Evolutionary conservation across 1,140 invertebrate species (phyloP).

Genomic region (Muscidifurax raptorellus): DNA sequence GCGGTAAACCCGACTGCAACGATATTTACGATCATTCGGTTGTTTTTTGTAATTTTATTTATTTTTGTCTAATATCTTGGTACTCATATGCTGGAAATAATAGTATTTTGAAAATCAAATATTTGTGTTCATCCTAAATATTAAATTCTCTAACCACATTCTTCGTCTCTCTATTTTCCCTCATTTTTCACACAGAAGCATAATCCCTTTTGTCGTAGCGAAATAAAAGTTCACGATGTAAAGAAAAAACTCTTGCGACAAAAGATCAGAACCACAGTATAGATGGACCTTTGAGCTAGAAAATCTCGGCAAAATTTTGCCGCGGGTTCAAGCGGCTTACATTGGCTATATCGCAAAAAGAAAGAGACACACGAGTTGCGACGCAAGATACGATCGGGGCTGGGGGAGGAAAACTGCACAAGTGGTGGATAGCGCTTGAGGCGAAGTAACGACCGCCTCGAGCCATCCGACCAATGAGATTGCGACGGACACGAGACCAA

Average conservation of each 20-base stretch:
- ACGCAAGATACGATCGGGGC: background rate
- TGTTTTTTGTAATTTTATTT: too few species aligned
- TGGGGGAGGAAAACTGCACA: background rate
- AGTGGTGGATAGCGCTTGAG: background rate
- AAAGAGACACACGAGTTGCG: background rate
- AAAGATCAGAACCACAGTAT: too few species aligned
- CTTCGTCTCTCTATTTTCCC: too few species aligned
- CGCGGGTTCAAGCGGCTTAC: background rate
- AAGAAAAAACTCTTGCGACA: too few species aligned
- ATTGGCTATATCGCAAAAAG: background rate
- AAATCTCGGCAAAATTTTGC: background rate
- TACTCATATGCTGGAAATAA: too few species aligned
- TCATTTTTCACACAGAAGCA: background rate
- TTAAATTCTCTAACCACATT: too few species aligned
- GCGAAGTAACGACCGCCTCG: background rate
- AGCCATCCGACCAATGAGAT: background rate
- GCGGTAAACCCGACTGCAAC: too few species aligned
- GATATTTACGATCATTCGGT: too few species aligned
- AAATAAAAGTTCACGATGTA: background rate
- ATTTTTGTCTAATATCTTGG: too few species aligned
- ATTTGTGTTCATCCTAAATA: too few species aligned
- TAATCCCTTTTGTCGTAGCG: background rate
- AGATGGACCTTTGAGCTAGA: background rate
- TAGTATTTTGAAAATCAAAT: too few species aligned
- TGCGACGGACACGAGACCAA: background rate